Evolutionary conservation across 2,888 invertebrate species (phyloP), one percentile per base, ranked within the genome.

Genomic region (Mesochorus sp.): DNA sequence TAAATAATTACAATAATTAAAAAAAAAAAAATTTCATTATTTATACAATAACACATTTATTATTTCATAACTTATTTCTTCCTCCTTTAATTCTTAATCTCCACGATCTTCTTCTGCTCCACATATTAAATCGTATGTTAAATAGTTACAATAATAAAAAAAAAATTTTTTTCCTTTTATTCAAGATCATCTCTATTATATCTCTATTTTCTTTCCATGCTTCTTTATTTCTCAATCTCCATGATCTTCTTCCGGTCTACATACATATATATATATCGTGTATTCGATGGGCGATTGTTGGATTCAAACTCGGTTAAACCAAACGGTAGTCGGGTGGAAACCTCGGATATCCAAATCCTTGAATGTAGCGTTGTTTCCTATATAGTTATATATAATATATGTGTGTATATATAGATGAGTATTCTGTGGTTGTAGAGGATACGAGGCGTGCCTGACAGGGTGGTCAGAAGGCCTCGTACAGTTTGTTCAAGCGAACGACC

Each of bases 401-500:
- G n/a, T n/a, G 10, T 47, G 14, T 31, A 49, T 64, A 39, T 51
- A 51, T 71, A 71, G 24, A 47, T 59, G 37, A 24, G 0, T 34
- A 12, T 44, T 17, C 49, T 51, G 74, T 76, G 79, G 80, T 80
- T 76, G 47, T 71, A 51, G 76, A 79, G 81, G 79, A 83, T 82
- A 67, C 81, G 83, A 80, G 70, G 81, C 85, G 83, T 83, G 82
- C 82, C 81, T 80, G 82, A 84, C 84, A 83, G 84, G 83, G 81
- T 82, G 84, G 85, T 83, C 85, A 83, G 84, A 73, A 82, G 83
- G 83, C 82, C 85, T 84, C 83, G 81, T 79, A 67, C 62, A 82
- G 85, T 85, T 85, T 85, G 80, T 83, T 84, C 83, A 85, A 82
- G 84, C 83, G 83, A 84, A 82, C 83, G 80, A 80, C 76, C 76